These are phyloP conservation scores for Leucophora obtusa DNA, from an alignment of 2,888 invertebrate species.

Conservation along the genomic window DNA sequence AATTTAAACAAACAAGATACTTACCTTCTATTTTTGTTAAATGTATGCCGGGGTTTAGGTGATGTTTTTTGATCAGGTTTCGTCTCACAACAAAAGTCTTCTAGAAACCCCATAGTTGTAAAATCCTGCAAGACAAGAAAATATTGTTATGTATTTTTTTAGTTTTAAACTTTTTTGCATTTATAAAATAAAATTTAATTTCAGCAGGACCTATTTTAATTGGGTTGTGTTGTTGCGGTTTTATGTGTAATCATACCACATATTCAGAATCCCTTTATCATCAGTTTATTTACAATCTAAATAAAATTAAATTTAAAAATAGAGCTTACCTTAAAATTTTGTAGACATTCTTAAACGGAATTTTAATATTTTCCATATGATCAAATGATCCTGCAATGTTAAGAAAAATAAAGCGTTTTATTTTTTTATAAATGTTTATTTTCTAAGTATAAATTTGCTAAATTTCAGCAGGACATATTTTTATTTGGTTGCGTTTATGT, in stretches of 20 bases:
- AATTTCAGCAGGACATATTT: constrained; percentile 63
- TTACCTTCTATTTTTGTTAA: background rate
- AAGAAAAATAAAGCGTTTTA: background rate
- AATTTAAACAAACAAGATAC: background rate
- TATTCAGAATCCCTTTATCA: constrained; percentile 62
- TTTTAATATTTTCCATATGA: background rate
- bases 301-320: background rate
- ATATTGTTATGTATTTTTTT: too few species aligned
- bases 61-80: too few species aligned
- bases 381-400: background rate
- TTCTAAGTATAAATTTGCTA: background rate
- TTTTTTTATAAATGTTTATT: background rate
- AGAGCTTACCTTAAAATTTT: background rate
- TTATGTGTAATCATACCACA: constrained; percentile 72
- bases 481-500: constrained; percentile 72
- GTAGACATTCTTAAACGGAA: background rate
- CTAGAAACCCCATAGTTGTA: too few species aligned
- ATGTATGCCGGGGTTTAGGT: too few species aligned
- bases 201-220: constrained; percentile 65
- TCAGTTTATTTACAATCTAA: background rate
- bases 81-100: too few species aligned
- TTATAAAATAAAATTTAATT: too few species aligned
- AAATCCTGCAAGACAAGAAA: background rate
- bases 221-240: constrained; percentile 73
- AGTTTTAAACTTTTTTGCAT: too few species aligned